phyloP scores from a whole-genome alignment of 2,888 invertebrate genomes.

The Drosophila ezoana region DNA sequence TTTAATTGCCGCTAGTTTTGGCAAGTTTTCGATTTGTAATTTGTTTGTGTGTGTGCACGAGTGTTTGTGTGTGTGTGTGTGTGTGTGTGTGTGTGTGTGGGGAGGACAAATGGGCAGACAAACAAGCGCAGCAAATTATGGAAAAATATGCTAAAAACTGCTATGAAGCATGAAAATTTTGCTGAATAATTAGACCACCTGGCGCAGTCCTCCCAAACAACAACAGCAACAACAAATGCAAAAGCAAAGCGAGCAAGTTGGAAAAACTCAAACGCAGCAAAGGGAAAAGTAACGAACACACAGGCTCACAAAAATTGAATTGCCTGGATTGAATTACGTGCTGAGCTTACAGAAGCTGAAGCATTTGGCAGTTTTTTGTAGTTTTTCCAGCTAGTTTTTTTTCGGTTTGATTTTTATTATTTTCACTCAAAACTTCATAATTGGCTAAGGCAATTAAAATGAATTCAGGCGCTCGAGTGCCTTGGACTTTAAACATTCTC shows the following conservation, averaged over 20 bases:
- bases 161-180: slow-evolving; percentile 65
- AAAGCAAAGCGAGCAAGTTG: slow-evolving; percentile 17
- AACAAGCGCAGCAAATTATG: slow-evolving; percentile 72
- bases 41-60: slow-evolving; percentile 41
- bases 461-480: slow-evolving; percentile 27
- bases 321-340: slow-evolving; percentile 73
- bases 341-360: slow-evolving; percentile 37
- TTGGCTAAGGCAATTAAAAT: slow-evolving; percentile 66
- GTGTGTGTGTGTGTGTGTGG: too few species aligned
- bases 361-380: slow-evolving; percentile 24
- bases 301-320: slow-evolving; percentile 49
- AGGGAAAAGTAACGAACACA: slow-evolving; percentile 17
- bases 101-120: slow-evolving; percentile 61
- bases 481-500: slow-evolving; percentile 15
- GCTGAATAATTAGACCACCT: slow-evolving; percentile 69
- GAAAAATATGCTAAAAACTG: slow-evolving; percentile 65
- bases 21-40: slow-evolving; percentile 74
- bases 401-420: slow-evolving; percentile 25
- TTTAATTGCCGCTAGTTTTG: slow-evolving; percentile 77
- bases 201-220: slow-evolving; percentile 6
- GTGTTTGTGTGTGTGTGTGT: slow-evolving; percentile 50
- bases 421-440: slow-evolving; percentile 56
- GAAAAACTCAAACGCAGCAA: slow-evolving; percentile 21
- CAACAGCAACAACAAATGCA: slow-evolving; percentile 3
- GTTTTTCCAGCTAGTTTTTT: slow-evolving; percentile 45